phyloP scores from a whole-genome alignment of 2,888 invertebrate species.

The Cosmorhoe ocellata region DNA sequence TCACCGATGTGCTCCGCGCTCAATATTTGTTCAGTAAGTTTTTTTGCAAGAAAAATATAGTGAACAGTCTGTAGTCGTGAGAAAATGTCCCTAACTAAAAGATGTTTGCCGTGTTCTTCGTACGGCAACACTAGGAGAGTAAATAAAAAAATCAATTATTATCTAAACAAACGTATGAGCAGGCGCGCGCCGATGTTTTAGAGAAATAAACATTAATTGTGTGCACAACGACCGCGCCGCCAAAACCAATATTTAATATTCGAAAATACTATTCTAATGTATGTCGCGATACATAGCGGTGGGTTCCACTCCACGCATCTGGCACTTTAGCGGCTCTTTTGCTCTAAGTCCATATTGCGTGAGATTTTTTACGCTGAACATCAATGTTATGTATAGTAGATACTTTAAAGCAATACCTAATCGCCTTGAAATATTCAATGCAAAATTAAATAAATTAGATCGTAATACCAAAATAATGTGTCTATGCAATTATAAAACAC shows the following conservation, averaged over 20 bases:
- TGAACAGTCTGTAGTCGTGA: constrained; percentile 51
- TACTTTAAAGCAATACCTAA: background rate
- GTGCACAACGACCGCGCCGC: constrained; percentile 77
- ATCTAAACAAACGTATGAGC: constrained; percentile 75
- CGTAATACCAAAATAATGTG: too few relatives aligned
- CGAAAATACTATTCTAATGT: constrained; percentile 81
- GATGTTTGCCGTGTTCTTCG: constrained; percentile 60
- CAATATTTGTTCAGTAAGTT: constrained; percentile 37
- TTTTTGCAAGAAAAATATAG: constrained; percentile 55
- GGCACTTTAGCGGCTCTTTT: constrained; percentile 76
- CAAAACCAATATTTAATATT: constrained; percentile 79
- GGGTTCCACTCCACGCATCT: constrained; percentile 57
- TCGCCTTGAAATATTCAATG: background rate
- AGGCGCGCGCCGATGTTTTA: constrained; percentile 77
- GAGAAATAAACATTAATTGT: constrained; percentile 80
- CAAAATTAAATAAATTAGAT: too few relatives aligned
- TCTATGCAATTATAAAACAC: too few relatives aligned
- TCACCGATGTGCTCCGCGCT: constrained; percentile 31
- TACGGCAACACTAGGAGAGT: constrained; percentile 67
- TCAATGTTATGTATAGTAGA: background rate
- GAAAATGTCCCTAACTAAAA: constrained; percentile 56
- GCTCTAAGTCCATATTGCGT: constrained; percentile 60
- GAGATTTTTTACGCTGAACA: constrained; percentile 41
- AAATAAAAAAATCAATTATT: constrained; percentile 78
- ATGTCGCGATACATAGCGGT: constrained; percentile 66